Conservation (phyloP, 2,888 invertebrate species). For the Cryptocheilus praepositus region DNA sequence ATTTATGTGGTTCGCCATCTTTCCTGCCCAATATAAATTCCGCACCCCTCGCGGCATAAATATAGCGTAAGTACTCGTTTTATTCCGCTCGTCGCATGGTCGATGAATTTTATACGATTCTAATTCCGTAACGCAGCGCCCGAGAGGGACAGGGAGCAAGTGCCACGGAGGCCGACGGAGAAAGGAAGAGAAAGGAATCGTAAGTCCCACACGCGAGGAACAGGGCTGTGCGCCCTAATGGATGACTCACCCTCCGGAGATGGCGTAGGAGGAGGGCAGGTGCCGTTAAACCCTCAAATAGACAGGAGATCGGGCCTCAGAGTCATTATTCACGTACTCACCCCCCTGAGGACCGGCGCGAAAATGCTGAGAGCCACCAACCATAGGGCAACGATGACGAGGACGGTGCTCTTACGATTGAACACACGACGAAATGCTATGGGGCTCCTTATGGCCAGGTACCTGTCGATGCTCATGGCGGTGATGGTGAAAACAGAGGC, state of each 20-base stretch:
- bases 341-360: constrained; percentile 79
- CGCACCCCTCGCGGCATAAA: too few species aligned
- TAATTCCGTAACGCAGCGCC: too few species aligned
- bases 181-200: neutral
- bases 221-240: too few species aligned
- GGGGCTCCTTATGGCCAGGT: constrained; percentile 85
- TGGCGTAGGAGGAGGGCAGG: too few species aligned
- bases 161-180: neutral
- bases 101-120: too few species aligned
- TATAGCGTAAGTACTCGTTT: too few species aligned
- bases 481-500: constrained; percentile 88
- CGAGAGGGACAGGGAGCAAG: neutral
- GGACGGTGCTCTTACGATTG: constrained; percentile 80
- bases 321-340: constrained; percentile 42
- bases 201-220: neutral
- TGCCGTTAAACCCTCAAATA: too few species aligned
- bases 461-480: constrained; percentile 86
- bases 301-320: too few species aligned
- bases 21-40: too few species aligned
- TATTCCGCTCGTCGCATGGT: too few species aligned
- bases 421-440: constrained; percentile 84
- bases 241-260: too few species aligned
- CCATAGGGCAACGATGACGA: constrained; percentile 82
- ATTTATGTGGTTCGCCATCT: too few species aligned
- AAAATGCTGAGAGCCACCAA: constrained; percentile 81